These are phyloP conservation scores for Oscheius myriophilus DNA, from an alignment of 2,888 invertebrate genomes.

Conservation along the genomic window DNA sequence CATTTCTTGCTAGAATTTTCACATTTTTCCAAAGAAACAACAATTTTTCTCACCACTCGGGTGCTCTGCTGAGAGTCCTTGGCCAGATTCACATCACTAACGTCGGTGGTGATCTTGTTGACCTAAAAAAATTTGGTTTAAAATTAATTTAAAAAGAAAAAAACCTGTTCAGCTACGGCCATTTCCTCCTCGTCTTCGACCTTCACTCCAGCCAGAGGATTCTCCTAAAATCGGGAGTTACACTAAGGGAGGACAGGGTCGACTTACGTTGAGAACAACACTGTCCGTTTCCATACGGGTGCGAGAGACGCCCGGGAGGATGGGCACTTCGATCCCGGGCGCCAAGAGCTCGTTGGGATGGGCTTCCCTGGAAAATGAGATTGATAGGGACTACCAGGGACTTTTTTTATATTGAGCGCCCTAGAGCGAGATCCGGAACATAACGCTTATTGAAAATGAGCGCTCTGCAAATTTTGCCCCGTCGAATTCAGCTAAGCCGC, in stretches of 20 bases:
- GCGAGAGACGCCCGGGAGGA: not conserved
- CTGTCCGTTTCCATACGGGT: conserved; percentile 32
- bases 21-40: not conserved
- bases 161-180: conserved; percentile 13
- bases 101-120: conserved; percentile 7
- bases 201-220: conserved; percentile 34
- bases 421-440: no score
- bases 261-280: conserved; percentile 43
- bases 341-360: conserved; percentile 38
- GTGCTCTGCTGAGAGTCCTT: conserved; percentile 6
- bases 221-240: conserved; percentile 28
- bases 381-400: not conserved
- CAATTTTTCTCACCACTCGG: not conserved
- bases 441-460: no score
- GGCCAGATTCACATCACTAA: conserved; percentile 5
- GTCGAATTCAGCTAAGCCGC: no score
- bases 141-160: conserved; percentile 2
- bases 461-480: no score
- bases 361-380: conserved; percentile 23
- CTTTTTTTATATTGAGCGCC: no score
- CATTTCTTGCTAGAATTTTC: conserved; percentile 39
- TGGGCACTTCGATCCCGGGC: conserved; percentile 24
- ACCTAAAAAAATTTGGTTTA: not conserved
- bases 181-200: conserved; percentile 34
- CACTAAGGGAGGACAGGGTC: not conserved